Evolutionary conservation across 2,888 invertebrate species (phyloP), one percentile per base, ranked within the genome.

Genomic region (Hanleya hanleyi): DNA sequence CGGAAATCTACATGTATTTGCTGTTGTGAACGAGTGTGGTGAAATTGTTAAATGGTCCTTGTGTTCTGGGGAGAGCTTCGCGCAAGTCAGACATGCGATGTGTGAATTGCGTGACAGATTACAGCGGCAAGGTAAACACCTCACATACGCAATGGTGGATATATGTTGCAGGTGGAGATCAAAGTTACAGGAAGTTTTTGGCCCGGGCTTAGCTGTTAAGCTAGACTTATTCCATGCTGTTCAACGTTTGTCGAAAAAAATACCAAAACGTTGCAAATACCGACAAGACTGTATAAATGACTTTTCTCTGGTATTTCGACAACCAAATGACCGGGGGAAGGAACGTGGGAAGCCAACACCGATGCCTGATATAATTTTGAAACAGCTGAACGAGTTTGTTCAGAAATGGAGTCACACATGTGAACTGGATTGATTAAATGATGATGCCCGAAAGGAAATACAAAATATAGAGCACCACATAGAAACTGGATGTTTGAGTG

Each of bases 1-100:
- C n/a, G 57, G 29, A 22, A 22, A 57, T 26, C 18, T 29, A 29
- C 12, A 26, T 57, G 15, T 57, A 32, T 57, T 57, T 29, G 32
- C 29, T 4, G 57, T 57, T 22, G 12, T 26, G 29, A 57, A 57
- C 26, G 57, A 57, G 29, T 26, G 22, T 3, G 26, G 57, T 22
- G 57, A 57, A 57, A 57, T 57, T 26, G 29, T 57, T 26, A 57
- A 57, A 26, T 57, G 57, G 57, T 57, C 29, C 9, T 57, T 57
- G 4, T 57, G 57, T 57, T 22, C 15, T 29, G 32, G 26, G 22
- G 57, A 57, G 12, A 29, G 32, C 9, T 57, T 57, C 29, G 57
- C 12, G 1, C 26, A 57, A 32, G 26, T 57, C 15, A 57, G 9
- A 57, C 26, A 22, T 29, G 12, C 29, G 15, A 22, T 57, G 26